Percentiles rank a stretch among this genome's conserved stretches.
Evolutionary conservation across 1,140 invertebrate genomes (phyloP).

Genomic region (Metopolophium dirhodum): DNA sequence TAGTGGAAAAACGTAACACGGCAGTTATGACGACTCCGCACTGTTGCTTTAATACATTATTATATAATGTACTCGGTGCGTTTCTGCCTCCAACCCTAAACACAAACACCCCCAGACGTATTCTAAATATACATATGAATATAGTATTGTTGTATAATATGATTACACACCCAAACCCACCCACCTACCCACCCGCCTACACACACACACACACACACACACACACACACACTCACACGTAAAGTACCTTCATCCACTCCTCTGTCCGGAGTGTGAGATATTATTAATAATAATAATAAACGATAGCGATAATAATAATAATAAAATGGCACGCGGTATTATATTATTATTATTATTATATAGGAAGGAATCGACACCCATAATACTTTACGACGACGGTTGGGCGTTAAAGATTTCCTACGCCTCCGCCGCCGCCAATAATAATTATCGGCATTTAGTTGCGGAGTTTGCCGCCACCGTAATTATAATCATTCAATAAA

Average conservation of each 20-base stretch:
- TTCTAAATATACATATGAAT: background rate
- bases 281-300: background rate
- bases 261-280: background rate
- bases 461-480: slow-evolving; percentile 4
- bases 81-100: background rate
- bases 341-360: background rate
- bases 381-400: slow-evolving; percentile 19
- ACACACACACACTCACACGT: background rate
- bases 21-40: background rate
- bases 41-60: background rate
- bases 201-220: background rate
- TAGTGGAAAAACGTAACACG: background rate
- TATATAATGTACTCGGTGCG: background rate
- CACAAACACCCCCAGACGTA: background rate
- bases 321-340: background rate
- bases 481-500: slow-evolving; percentile 45
- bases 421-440: background rate
- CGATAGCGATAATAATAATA: background rate
- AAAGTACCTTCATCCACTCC: background rate
- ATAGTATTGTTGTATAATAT: background rate
- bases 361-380: background rate
- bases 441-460: slow-evolving; percentile 47
- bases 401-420: slow-evolving; percentile 15
- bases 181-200: background rate
- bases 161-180: background rate